phyloP scores from a whole-genome alignment of 64 coral and sea anemone species.

The Catalaphyllia jardinei region DNA sequence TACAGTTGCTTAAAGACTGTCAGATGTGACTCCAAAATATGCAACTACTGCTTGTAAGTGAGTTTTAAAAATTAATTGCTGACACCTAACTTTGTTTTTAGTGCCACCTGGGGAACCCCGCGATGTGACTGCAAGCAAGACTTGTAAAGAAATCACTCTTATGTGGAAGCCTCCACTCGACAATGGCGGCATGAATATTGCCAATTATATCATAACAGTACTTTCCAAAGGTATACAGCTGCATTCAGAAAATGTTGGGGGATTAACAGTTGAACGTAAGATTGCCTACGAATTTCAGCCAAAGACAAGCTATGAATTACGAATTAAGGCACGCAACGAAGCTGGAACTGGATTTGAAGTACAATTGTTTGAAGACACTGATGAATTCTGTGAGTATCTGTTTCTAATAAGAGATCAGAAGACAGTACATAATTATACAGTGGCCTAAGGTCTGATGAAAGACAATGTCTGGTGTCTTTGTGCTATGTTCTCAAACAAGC shows the following conservation, averaged over 20 bases:
- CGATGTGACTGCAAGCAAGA: background rate
- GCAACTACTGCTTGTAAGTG: background rate
- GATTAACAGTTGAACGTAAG: background rate
- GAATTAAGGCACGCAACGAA: background rate
- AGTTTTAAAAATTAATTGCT: background rate
- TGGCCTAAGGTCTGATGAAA: no score
- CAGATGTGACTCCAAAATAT: background rate
- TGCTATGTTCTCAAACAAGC: no score
- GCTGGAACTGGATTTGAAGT: background rate
- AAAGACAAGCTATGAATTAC: slow-evolving; percentile 14
- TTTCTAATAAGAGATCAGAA: no score
- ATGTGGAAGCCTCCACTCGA: background rate
- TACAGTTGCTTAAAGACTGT: no score
- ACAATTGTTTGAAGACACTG: background rate
- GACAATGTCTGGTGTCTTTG: no score
- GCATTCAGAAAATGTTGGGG: background rate
- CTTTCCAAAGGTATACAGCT: background rate
- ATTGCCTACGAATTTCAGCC: background rate
- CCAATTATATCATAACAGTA: slow-evolving; percentile 1
- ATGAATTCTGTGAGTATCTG: slow-evolving; percentile 57
- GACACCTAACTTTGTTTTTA: background rate
- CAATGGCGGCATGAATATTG: slow-evolving; percentile 18
- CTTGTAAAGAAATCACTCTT: slow-evolving; percentile 7
- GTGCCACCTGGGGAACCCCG: background rate
- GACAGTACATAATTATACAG: no score